Conservation (phyloP, 2,888 invertebrate species). For the Trichogramma dendrolimi region DNA sequence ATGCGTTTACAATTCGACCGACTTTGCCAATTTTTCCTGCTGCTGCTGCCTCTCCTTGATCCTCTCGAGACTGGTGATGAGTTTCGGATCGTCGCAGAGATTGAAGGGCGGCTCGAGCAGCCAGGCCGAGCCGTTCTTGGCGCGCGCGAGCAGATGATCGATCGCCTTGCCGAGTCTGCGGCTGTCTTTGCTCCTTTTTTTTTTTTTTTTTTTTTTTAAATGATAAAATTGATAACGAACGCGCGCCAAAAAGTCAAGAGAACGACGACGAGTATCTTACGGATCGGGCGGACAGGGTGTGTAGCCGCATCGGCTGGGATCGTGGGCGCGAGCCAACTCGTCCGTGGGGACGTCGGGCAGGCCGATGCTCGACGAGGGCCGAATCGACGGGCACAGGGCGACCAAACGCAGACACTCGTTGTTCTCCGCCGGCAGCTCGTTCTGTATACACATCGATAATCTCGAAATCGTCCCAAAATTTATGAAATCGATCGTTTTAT, state of each 20-base stretch:
- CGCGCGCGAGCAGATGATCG: conserved; percentile 37
- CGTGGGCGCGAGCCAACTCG: background rate
- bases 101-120: conserved; percentile 39
- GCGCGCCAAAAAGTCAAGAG: background rate
- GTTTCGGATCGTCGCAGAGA: conserved; percentile 34
- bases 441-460: background rate
- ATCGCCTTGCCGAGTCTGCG: conserved; percentile 29
- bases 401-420: conserved; percentile 42
- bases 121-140: conserved; percentile 41
- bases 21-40: too few relatives aligned
- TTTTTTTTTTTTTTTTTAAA: background rate
- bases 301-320: background rate
- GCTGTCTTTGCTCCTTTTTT: conserved; percentile 2
- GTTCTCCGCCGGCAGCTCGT: conserved; percentile 19
- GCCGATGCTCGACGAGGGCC: conserved; percentile 33
- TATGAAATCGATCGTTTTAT: too few relatives aligned
- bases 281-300: conserved; percentile 16
- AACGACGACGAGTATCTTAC: conserved; percentile 5
- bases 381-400: conserved; percentile 39
- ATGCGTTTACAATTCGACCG: too few relatives aligned
- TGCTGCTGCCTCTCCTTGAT: conserved; percentile 77
- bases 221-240: background rate
- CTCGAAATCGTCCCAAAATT: too few relatives aligned
- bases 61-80: conserved; percentile 89
- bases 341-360: conserved; percentile 34